A percentile compares a stretch with the other conserved stretches of the same genome.
These are phyloP conservation scores for Temnothorax unifasciatus DNA, from an alignment of 2,888 invertebrate genomes.

Conservation along the genomic window DNA sequence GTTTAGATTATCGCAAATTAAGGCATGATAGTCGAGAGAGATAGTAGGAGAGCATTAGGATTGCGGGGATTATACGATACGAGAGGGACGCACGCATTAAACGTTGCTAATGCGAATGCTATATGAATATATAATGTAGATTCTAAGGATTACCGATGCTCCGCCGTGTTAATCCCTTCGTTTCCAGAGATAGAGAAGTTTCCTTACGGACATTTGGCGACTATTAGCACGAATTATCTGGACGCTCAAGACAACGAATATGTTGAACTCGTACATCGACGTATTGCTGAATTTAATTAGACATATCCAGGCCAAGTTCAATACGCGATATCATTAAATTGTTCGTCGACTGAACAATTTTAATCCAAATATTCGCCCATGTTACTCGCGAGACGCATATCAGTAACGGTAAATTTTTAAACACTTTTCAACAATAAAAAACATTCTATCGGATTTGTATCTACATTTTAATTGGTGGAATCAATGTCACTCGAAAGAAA, in stretches of 20 bases:
- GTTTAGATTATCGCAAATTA: slow-evolving; percentile 71
- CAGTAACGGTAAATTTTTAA: slow-evolving; percentile 70
- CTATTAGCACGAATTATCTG: slow-evolving; percentile 28
- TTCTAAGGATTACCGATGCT: slow-evolving; percentile 72
- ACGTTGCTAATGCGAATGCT: slow-evolving; percentile 76
- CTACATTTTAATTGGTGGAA: slow-evolving; percentile 60
- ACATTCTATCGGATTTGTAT: slow-evolving; percentile 47
- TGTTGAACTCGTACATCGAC: slow-evolving; percentile 29
- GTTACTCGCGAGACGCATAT: slow-evolving; percentile 69
- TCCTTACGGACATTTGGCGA: neutral
- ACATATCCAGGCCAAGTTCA: slow-evolving; percentile 69
- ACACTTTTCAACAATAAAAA: slow-evolving; percentile 22
- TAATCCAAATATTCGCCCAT: slow-evolving; percentile 60
- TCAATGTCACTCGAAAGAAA: slow-evolving; percentile 53
- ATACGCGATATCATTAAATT: slow-evolving; percentile 65
- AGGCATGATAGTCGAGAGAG: slow-evolving; percentile 63
- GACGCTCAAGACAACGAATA: slow-evolving; percentile 52
- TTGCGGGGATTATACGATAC: slow-evolving; percentile 62
- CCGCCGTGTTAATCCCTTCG: slow-evolving; percentile 70
- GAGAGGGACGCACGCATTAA: slow-evolving; percentile 73
- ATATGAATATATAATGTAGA: slow-evolving; percentile 69
- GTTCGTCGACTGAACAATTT: slow-evolving; percentile 57
- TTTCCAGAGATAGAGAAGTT: slow-evolving; percentile 63
- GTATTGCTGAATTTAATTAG: slow-evolving; percentile 70
- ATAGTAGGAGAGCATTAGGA: slow-evolving; percentile 65